Percentiles rank a stretch among this genome's conserved stretches.
phyloP scores from a whole-genome alignment of 2,113 vertebrate species.

The Paradoxurus hermaphroditus region DNA sequence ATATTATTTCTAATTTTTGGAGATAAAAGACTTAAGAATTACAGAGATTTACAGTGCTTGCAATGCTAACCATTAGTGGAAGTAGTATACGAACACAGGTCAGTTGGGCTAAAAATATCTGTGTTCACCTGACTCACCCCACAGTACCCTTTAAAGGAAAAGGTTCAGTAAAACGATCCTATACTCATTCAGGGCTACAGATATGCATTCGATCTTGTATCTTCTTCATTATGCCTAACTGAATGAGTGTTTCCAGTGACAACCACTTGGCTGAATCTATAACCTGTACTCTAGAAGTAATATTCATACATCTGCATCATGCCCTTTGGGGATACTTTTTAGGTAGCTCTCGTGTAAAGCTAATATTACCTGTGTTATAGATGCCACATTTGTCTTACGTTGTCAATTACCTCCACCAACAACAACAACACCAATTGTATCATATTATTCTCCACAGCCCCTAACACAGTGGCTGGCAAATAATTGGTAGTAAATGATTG shows the following conservation, averaged over 20 bases:
- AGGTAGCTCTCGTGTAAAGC: neutral
- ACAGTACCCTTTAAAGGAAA: neutral
- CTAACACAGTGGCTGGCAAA: neutral
- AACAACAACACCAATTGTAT: neutral
- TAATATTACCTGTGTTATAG: neutral
- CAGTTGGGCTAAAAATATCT: neutral
- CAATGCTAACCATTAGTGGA: neutral
- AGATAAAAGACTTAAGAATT: conserved; percentile 9
- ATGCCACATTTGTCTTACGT: neutral
- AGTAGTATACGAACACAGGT: neutral
- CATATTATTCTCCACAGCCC: neutral
- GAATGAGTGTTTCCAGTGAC: neutral
- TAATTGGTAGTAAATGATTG: neutral
- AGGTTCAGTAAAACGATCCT: neutral
- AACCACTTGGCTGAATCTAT: neutral
- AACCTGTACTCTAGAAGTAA: neutral
- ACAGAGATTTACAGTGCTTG: neutral
- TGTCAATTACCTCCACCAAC: neutral
- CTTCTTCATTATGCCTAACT: neutral
- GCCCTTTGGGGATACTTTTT: neutral
- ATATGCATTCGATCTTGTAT: neutral
- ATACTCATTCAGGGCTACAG: neutral
- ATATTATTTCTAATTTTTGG: neutral
- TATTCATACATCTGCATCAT: neutral
- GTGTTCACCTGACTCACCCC: neutral